Percentiles rank a stretch among this genome's conserved stretches.
Conservation (phyloP, 2,797 vertebrate species). For the Myiotriccus ornatus region DNA sequence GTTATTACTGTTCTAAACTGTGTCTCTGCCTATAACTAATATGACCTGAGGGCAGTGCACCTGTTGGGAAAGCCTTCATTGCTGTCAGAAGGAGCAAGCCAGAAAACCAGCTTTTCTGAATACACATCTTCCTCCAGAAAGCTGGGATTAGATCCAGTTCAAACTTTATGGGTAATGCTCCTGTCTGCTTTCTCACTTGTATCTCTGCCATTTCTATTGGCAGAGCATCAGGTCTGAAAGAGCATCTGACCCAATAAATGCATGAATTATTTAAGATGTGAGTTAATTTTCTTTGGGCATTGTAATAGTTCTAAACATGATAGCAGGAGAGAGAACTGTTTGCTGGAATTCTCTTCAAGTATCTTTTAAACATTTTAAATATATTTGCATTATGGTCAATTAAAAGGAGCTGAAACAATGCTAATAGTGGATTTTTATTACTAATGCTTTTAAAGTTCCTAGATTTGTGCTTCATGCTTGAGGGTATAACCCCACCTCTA, state of each 20-base stretch:
- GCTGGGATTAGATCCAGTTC: constrained; percentile 20
- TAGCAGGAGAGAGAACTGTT: background rate
- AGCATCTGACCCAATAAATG: constrained; percentile 42
- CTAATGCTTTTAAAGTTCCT: constrained; percentile 50
- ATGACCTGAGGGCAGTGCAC: background rate
- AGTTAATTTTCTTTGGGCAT: constrained; percentile 26
- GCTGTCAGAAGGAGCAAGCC: background rate
- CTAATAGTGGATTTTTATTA: constrained; percentile 47
- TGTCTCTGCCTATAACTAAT: background rate
- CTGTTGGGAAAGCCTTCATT: background rate
- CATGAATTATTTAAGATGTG: constrained; percentile 41
- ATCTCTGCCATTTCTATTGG: constrained; percentile 44
- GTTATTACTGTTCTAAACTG: background rate
- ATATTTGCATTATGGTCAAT: constrained; percentile 43
- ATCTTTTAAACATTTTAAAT: constrained; percentile 24
- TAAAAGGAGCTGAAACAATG: constrained; percentile 50
- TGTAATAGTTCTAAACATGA: background rate
- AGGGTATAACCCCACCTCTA: constrained; percentile 38
- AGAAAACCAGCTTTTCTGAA: background rate
- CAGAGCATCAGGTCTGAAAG: constrained; percentile 18
- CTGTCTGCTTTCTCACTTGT: constrained; percentile 38
- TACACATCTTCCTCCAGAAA: background rate
- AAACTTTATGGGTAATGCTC: constrained; percentile 9
- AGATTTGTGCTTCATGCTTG: constrained; percentile 32
- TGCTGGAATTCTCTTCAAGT: constrained; percentile 20